phyloP scores from a whole-genome alignment of 2,113 vertebrate genomes.

The Neotragus pygmaeus region DNA sequence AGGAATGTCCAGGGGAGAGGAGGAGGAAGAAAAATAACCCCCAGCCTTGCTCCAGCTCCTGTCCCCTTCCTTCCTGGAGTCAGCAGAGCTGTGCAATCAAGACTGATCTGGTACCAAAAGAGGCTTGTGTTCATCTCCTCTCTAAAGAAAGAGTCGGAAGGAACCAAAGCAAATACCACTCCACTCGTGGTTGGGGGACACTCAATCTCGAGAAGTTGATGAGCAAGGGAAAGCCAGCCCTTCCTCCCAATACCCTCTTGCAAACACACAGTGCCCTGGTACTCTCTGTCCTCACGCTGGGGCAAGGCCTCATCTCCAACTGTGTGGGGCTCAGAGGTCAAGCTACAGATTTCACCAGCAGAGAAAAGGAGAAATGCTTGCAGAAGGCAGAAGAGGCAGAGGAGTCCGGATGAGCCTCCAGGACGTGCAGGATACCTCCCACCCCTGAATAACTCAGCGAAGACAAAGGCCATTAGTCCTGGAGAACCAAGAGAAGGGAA shows the following conservation, averaged over 20 bases:
- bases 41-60: not conserved
- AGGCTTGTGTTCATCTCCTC: not conserved
- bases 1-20: not conserved
- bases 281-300: rapidly evolving
- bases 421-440: not conserved
- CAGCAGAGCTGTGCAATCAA: not conserved
- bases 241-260: not conserved
- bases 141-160: not conserved
- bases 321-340: not conserved
- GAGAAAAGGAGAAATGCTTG: not conserved
- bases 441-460: not conserved
- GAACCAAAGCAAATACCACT: not conserved
- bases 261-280: not conserved
- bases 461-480: not conserved
- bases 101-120: not conserved
- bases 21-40: not conserved
- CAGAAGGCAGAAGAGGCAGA: not conserved
- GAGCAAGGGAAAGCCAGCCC: not conserved
- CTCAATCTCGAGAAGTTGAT: not conserved
- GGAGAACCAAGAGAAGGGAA: not conserved
- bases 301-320: not conserved
- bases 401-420: not conserved
- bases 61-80: not conserved
- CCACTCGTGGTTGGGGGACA: not conserved
- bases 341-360: not conserved